These are phyloP conservation scores for Stichodactyla mertensii DNA, from an alignment of 64 coral and sea anemone genomes.

Conservation along the genomic window DNA sequence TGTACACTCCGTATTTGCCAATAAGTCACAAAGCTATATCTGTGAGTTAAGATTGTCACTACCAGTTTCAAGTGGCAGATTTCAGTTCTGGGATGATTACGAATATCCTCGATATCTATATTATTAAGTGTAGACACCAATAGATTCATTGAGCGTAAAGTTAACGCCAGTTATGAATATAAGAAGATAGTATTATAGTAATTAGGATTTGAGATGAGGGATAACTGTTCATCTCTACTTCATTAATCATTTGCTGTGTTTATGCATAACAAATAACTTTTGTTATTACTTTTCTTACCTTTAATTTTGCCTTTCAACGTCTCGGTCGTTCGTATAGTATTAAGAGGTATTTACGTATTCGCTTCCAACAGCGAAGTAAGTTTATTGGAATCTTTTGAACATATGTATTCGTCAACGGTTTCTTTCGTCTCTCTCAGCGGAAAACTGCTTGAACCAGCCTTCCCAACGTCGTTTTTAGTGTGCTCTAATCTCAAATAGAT, in stretches of 20 bases:
- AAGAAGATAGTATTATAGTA: not conserved
- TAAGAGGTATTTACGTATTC: not conserved
- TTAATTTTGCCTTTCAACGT: not conserved
- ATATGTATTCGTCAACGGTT: not conserved
- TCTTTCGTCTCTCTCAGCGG: not conserved
- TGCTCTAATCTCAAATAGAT: too few species aligned
- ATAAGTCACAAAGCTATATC: too few species aligned
- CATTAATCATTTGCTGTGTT: not conserved
- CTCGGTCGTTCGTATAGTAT: not conserved
- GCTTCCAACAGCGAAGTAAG: not conserved
- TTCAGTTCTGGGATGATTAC: too few species aligned
- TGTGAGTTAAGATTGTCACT: too few species aligned
- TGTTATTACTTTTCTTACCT: not conserved
- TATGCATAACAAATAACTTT: not conserved
- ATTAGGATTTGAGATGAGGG: conserved; percentile 1
- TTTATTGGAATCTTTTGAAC: not conserved
- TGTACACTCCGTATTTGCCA: too few species aligned
- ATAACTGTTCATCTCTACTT: not conserved
- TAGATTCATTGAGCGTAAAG: not conserved
- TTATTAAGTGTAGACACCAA: not conserved
- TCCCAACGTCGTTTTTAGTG: too few species aligned
- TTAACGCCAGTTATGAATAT: not conserved
- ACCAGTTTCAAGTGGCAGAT: too few species aligned
- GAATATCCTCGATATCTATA: too few species aligned
- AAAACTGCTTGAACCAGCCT: not conserved